These are phyloP conservation scores for Gallinago solitaria DNA, from an alignment of 2,797 vertebrate genomes.

Conservation along the genomic window DNA sequence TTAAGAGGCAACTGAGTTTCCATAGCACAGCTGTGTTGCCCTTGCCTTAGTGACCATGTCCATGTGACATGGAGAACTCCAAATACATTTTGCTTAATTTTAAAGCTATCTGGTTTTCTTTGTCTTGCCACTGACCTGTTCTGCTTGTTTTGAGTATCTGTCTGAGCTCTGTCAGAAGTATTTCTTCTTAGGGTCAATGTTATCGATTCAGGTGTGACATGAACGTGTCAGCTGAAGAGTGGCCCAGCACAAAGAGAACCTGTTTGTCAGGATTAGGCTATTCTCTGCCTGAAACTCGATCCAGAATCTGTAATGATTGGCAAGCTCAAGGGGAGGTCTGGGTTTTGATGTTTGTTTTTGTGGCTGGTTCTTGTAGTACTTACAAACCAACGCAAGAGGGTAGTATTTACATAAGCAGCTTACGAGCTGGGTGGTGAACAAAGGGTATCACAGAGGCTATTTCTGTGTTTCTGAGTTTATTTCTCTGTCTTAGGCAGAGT, in stretches of 20 bases:
- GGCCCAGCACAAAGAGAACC: not conserved
- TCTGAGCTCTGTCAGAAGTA: not conserved
- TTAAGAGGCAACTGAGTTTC: not conserved
- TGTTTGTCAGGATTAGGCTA: not conserved
- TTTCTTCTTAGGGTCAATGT: not conserved
- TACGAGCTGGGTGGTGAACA: not conserved
- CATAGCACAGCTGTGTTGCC: not conserved
- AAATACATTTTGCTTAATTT: constrained; percentile 35
- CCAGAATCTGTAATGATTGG: not conserved
- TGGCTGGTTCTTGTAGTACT: not conserved
- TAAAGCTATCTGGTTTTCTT: not conserved
- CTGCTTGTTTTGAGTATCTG: not conserved
- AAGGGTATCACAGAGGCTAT: accelerated
- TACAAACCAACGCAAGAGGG: not conserved
- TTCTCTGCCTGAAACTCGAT: not conserved
- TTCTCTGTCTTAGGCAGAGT: not conserved
- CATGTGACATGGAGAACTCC: not conserved
- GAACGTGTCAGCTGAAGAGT: not conserved
- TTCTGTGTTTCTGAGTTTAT: not conserved
- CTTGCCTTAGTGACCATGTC: not conserved
- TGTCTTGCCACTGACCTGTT: not conserved
- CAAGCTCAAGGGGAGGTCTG: not conserved
- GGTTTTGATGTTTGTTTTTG: not conserved
- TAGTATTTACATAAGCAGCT: not conserved
- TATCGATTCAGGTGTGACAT: not conserved